phyloP scores from a whole-genome alignment of 2,797 vertebrate genomes.

The Cynopterus sphinx region DNA sequence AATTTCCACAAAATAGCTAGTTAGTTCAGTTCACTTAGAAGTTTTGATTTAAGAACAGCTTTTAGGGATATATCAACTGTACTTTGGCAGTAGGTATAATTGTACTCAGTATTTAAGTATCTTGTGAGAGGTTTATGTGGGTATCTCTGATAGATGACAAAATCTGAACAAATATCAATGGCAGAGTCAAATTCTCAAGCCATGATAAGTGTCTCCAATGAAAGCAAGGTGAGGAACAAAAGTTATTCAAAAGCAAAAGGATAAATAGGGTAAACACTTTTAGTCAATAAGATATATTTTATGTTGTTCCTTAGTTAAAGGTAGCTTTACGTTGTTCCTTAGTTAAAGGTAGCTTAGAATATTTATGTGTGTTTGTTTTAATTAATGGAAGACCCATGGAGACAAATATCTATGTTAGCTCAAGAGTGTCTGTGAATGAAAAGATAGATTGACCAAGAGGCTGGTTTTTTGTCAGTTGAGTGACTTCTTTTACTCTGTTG shows the following conservation, averaged over 20 bases:
- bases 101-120: conserved; percentile 29
- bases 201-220: background rate
- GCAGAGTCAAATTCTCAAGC: background rate
- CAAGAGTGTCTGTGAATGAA: background rate
- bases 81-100: background rate
- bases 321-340: background rate
- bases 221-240: conserved; percentile 15
- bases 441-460: background rate
- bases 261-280: conserved; percentile 22
- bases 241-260: background rate
- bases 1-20: conserved; percentile 23
- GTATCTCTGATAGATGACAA: background rate
- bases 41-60: conserved; percentile 57
- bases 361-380: background rate
- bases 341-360: background rate
- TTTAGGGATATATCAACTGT: conserved; percentile 26
- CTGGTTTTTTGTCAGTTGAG: conserved; percentile 7
- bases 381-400: background rate
- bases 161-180: conserved; percentile 21
- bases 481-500: conserved; percentile 17
- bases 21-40: conserved; percentile 10
- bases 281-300: background rate
- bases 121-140: background rate
- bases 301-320: background rate
- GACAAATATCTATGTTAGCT: background rate